Conservation (phyloP, 2,113 vertebrate genomes). For the Anoura caudifer region DNA sequence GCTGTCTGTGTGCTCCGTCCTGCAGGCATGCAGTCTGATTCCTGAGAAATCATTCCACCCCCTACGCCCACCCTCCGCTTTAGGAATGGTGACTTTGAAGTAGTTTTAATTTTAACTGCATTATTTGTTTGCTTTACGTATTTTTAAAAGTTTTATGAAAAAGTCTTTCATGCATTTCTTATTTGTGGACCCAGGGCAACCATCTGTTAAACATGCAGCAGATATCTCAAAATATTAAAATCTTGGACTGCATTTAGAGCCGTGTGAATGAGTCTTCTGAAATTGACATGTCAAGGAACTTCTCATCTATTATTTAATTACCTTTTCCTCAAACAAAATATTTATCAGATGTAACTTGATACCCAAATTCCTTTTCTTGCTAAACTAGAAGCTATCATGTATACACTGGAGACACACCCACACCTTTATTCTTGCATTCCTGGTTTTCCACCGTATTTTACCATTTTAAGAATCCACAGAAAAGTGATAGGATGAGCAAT, state of each 20-base stretch:
- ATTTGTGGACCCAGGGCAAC: conserved; percentile 76
- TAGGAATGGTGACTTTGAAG: conserved; percentile 56
- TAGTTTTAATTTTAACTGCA: conserved; percentile 75
- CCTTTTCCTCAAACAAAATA: conserved; percentile 72
- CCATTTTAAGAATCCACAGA: not conserved
- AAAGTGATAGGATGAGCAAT: conserved; percentile 36
- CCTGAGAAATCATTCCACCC: not conserved
- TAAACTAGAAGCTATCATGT: not conserved
- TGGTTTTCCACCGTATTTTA: not conserved
- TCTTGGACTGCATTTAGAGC: conserved; percentile 70
- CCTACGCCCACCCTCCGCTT: not conserved
- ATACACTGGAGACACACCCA: not conserved
- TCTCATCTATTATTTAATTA: conserved; percentile 72
- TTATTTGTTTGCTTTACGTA: conserved; percentile 61
- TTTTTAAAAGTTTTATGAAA: conserved; percentile 71
- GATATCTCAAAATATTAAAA: conserved; percentile 76
- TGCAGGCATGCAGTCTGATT: not conserved
- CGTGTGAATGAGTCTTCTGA: conserved; percentile 71
- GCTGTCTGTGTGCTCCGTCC: not conserved
- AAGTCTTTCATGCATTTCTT: not conserved
- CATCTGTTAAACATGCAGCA: conserved; percentile 64
- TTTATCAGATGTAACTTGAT: conserved; percentile 73
- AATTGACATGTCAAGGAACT: conserved; percentile 76
- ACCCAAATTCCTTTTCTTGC: conserved; percentile 63
- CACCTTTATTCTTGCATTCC: not conserved